Conservation (phyloP, 2,797 vertebrate genomes). For the Tenualosa thibaudeaui region DNA sequence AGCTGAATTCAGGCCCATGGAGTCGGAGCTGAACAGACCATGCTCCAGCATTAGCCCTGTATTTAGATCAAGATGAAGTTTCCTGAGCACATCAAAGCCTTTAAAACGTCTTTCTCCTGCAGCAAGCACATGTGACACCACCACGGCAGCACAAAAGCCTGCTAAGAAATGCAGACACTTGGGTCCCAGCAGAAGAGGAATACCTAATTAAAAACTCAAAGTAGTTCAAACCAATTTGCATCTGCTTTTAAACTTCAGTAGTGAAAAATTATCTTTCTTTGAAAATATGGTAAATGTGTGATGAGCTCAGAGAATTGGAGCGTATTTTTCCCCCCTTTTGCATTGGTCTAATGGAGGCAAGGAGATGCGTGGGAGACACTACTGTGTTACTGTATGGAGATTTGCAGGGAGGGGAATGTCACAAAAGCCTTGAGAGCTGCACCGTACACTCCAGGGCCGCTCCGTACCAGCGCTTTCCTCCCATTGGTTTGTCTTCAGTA, state of each 20-base stretch:
- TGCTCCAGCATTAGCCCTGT: background rate
- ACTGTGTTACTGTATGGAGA: background rate
- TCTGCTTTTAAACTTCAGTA: slow-evolving; percentile 23
- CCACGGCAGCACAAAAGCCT: slow-evolving; percentile 11
- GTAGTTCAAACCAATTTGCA: slow-evolving; percentile 45
- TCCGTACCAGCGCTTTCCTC: background rate
- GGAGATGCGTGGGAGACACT: background rate
- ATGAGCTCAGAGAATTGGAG: slow-evolving; percentile 18
- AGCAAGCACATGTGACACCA: slow-evolving; percentile 21
- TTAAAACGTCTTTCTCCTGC: slow-evolving; percentile 10
- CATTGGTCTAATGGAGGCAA: background rate
- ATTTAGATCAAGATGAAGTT: slow-evolving; percentile 23
- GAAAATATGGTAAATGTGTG: slow-evolving; percentile 22
- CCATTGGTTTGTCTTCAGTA: slow-evolving; percentile 14
- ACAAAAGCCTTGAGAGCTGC: background rate
- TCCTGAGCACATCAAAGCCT: slow-evolving; percentile 31
- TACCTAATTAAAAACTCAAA: slow-evolving; percentile 46
- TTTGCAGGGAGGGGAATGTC: background rate
- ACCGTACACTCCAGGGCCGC: background rate
- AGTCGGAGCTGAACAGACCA: background rate
- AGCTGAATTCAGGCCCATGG: background rate
- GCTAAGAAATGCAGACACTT: slow-evolving; percentile 14
- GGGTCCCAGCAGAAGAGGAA: slow-evolving; percentile 34
- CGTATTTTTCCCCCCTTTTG: background rate
- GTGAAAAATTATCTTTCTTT: slow-evolving; percentile 28